Conservation (phyloP, 2,797 vertebrate species). For the Falco biarmicus region DNA sequence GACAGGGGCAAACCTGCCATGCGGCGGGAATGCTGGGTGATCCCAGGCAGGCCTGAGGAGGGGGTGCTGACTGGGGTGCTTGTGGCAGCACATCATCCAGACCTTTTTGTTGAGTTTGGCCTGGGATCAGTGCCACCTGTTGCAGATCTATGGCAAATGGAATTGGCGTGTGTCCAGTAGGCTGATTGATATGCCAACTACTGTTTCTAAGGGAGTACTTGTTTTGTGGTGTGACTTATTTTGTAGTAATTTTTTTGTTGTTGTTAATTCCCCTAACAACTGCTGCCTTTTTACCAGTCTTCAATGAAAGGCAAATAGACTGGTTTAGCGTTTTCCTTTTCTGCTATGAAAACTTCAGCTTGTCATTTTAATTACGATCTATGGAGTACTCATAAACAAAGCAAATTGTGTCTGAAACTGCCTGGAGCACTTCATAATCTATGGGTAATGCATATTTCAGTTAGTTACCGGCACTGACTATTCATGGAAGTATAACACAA, state of each 20-base stretch:
- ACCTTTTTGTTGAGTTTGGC: not conserved
- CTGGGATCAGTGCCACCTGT: not conserved
- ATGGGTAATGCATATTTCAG: not conserved
- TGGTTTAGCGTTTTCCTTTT: not conserved
- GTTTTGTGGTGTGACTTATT: rapidly evolving
- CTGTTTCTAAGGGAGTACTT: not conserved
- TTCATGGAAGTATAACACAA: not conserved
- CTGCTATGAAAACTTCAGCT: not conserved
- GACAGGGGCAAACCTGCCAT: not conserved
- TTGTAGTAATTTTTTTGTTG: not conserved
- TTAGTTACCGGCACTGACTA: not conserved
- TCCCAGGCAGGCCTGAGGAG: not conserved
- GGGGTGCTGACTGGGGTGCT: not conserved
- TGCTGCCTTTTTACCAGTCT: not conserved
- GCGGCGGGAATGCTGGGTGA: not conserved
- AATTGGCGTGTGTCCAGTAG: not conserved
- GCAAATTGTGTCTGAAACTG: not conserved
- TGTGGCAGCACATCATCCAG: not conserved
- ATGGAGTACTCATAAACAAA: not conserved
- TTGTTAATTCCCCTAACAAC: not conserved
- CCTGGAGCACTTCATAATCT: not conserved
- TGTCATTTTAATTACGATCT: not conserved
- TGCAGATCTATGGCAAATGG: not conserved
- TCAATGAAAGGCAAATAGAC: not conserved
- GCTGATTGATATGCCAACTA: not conserved